These are phyloP conservation scores for Melinopterus prodromus DNA, from an alignment of 2,888 invertebrate species.

Conservation along the genomic window DNA sequence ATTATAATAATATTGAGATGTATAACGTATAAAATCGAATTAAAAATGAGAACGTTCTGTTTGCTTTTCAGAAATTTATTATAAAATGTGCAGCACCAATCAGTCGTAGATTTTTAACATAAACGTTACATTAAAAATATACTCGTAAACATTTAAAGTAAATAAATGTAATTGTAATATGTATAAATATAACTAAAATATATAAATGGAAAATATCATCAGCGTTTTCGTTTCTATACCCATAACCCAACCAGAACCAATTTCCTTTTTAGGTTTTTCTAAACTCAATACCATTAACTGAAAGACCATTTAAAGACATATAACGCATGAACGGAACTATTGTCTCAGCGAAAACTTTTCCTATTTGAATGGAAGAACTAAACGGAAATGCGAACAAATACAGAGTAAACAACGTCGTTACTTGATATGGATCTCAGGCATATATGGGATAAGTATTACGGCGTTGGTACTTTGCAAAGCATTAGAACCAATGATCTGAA, in stretches of 20 bases:
- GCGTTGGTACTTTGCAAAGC: neutral
- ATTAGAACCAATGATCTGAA: neutral
- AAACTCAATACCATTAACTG: neutral
- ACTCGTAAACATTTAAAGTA: slow-evolving; percentile 16
- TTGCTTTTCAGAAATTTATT: slow-evolving; percentile 11
- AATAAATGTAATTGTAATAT: slow-evolving; percentile 22
- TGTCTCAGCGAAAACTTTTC: neutral
- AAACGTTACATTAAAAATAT: slow-evolving; percentile 21
- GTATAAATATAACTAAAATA: slow-evolving; percentile 23
- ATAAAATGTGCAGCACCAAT: slow-evolving; percentile 21
- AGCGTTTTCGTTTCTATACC: neutral
- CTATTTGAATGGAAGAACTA: neutral
- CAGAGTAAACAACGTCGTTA: neutral
- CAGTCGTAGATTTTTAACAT: slow-evolving; percentile 18
- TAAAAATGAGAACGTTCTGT: neutral
- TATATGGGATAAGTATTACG: neutral
- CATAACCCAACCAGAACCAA: neutral
- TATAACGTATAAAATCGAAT: neutral
- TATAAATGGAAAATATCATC: slow-evolving; percentile 6
- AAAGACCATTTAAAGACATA: neutral
- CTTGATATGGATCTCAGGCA: neutral
- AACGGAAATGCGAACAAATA: neutral
- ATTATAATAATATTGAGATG: slow-evolving; percentile 4
- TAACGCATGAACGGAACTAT: neutral
- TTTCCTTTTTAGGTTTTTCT: neutral